Evolutionary conservation across 2,113 vertebrate species (phyloP).

Genomic region (Quiscalus mexicanus): DNA sequence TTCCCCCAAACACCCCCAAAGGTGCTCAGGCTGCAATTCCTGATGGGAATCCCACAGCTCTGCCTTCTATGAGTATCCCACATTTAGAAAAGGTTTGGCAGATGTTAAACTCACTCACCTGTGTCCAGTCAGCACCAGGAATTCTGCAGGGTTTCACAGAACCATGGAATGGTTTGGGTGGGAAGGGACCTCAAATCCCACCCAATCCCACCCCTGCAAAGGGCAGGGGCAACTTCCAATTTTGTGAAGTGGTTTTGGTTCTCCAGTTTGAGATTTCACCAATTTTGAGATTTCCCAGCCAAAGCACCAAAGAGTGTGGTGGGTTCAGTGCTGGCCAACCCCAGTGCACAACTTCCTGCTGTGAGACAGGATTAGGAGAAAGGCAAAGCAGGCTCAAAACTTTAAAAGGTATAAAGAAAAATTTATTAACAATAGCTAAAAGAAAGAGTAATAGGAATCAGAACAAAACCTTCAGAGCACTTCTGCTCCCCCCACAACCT

Average conservation of each 20-base stretch:
- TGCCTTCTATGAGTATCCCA: not conserved
- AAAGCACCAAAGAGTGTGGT: not conserved
- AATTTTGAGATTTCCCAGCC: not conserved
- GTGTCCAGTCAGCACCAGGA: not conserved
- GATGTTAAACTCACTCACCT: not conserved
- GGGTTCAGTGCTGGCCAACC: not conserved
- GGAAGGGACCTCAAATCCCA: not conserved
- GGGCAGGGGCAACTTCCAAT: not conserved
- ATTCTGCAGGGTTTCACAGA: not conserved
- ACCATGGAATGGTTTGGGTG: not conserved
- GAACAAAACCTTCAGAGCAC: not conserved
- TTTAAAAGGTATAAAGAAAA: not conserved
- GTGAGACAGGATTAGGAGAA: not conserved
- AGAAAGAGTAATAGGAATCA: not conserved
- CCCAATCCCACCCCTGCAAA: rapidly evolving
- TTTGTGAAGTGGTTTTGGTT: not conserved
- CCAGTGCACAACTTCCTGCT: not conserved
- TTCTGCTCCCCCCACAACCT: not conserved
- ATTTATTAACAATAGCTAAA: not conserved
- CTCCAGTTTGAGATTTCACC: not conserved
- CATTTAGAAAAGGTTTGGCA: not conserved
- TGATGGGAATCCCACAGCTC: not conserved
- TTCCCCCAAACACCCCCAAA: rapidly evolving
- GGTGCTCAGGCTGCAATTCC: not conserved
- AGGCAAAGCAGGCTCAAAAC: not conserved